Base-by-base conservation (phyloP, 1,140 invertebrate species). In the Sitophilus oryzae region DNA sequence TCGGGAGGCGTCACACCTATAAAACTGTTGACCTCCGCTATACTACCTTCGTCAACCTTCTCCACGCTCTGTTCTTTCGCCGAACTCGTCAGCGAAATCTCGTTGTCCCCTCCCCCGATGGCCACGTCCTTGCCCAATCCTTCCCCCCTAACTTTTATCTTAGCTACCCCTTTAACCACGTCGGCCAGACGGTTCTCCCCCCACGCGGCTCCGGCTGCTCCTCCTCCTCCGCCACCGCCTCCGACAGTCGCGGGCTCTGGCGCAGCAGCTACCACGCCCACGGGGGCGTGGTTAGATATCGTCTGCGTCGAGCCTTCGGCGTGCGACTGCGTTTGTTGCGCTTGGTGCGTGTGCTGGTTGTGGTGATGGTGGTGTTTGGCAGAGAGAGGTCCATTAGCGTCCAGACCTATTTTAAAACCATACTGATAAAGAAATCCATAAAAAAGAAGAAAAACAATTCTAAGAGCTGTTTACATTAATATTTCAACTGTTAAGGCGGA, bases 141-240 rank as follows among this genome's bases (percentile, higher is more conserved):
- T 15, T 45, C 58, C 15, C 44, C 48, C 5, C 45, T 52, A 9
- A 20, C 22, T 53, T 62, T 81, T 21, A 74, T 64, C 64, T 83
- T 84, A 16, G 80, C 82, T 23, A 81, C 85, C 52, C 85, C 85
- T 67, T 88, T 89, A 16, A 91, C 88, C 23, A 91, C 86, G 71
- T 91, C 88, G 2, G 88, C 83, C 59, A 90, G 73, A 66, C 86
- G 77, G 68, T 78, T 82, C 58, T 71, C 69, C 19, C 69, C 68
- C 69, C 68, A 71, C 23, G 52, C 44, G 0, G 36, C 35, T 3
- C 30, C 40, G 14, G 38, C 5, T 14, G 38, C 38, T 4, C 5
- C 5, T 14, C 62, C 57, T n/a, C 49, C 14, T 30, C 48, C 45
- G 5, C 5, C 5, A 6, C 25, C 25, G 25, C 25, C 25, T 22